A percentile compares a stretch with the other conserved stretches of the same genome.
These are phyloP conservation scores for Drosophila buzzatii DNA, from an alignment of 2,888 invertebrate genomes.

Conservation along the genomic window DNA sequence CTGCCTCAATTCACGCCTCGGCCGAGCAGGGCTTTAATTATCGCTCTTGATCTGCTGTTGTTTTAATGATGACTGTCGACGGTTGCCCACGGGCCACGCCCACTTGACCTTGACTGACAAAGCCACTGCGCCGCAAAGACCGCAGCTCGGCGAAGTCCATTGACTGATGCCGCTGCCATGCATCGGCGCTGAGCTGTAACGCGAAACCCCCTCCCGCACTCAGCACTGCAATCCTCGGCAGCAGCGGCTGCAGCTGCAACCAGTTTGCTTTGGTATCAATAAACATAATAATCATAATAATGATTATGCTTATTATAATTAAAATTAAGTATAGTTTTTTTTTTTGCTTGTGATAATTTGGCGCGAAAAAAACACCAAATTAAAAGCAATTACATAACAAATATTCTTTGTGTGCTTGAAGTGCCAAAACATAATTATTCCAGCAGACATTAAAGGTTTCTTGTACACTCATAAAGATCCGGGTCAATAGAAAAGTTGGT, in stretches of 20 bases:
- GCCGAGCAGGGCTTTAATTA: slow-evolving; percentile 32
- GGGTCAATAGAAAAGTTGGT: not conserved
- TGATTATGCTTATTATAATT: slow-evolving; percentile 36
- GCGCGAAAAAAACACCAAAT: not conserved
- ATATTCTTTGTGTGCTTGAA: not conserved
- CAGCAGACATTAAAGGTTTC: not conserved
- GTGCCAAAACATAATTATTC: not conserved
- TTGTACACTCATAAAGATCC: not conserved
- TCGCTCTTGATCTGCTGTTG: slow-evolving; percentile 37
- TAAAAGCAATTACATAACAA: not conserved
- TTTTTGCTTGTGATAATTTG: not conserved
- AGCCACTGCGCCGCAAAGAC: slow-evolving; percentile 63
- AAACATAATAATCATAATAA: slow-evolving; percentile 33
- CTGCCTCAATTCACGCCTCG: not conserved
- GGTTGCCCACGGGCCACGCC: slow-evolving; percentile 43
- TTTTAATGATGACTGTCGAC: slow-evolving; percentile 36
- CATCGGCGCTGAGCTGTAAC: slow-evolving; percentile 57
- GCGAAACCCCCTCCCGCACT: not conserved
- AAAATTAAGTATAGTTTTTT: slow-evolving; percentile 2
- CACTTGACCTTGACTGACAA: slow-evolving; percentile 67
- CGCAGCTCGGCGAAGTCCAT: slow-evolving; percentile 43
- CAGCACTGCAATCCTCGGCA: not conserved
- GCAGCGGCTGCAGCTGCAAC: slow-evolving; percentile 22
- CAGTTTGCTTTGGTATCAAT: slow-evolving; percentile 19
- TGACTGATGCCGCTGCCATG: slow-evolving; percentile 37